phyloP scores from a whole-genome alignment of 2,113 vertebrate genomes.

The Syrmaticus mikado region DNA sequence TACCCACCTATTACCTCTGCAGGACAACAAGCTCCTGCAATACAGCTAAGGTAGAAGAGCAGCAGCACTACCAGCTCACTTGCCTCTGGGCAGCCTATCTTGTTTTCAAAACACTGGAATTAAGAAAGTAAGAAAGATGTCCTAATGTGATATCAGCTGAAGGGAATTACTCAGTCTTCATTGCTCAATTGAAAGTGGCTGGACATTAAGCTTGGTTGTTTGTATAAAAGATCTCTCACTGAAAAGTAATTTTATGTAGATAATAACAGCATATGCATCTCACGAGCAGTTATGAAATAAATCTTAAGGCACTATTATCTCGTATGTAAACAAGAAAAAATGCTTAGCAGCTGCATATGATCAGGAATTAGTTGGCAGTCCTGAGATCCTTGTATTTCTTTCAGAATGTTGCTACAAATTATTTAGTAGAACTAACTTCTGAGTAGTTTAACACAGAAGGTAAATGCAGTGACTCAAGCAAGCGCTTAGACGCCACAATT shows the following conservation, averaged over 20 bases:
- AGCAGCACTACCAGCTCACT: neutral
- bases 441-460: neutral
- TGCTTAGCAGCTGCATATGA: neutral
- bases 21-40: neutral
- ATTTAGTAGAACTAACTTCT: neutral
- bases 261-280: neutral
- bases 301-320: neutral
- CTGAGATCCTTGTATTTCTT: neutral
- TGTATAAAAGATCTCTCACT: neutral
- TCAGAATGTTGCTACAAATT: neutral
- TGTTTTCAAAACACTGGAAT: neutral
- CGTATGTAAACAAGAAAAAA: neutral
- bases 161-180: neutral
- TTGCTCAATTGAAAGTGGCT: neutral
- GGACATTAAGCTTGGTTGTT: neutral
- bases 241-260: neutral
- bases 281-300: neutral
- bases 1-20: neutral
- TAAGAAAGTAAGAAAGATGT: neutral
- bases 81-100: neutral
- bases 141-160: neutral
- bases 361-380: neutral
- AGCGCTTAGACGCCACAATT: neutral
- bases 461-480: neutral
- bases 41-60: neutral